phyloP scores from a whole-genome alignment of 2,888 invertebrate genomes.

The Xestoiulus laeticollis region DNA sequence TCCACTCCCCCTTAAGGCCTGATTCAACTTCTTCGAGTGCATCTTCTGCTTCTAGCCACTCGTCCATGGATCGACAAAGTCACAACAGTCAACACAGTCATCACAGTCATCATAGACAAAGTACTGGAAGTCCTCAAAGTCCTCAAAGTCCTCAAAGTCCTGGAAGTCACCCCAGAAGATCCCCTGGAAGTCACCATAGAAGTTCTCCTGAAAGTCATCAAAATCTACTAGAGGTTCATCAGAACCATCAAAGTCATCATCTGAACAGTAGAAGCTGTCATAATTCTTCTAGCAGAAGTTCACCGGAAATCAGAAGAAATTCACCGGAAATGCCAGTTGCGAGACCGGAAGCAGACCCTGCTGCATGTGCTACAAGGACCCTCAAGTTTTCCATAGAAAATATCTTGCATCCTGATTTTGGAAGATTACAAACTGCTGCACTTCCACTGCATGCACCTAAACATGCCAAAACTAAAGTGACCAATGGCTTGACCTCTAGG shows the following conservation, averaged over 20 bases:
- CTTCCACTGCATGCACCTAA: not conserved
- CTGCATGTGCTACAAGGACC: slow-evolving; percentile 30
- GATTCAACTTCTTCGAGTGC: slow-evolving; percentile 39
- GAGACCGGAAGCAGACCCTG: not conserved
- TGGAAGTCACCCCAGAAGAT: not conserved
- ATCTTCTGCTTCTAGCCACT: not conserved
- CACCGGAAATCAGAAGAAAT: too few species aligned
- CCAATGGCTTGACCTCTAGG: not conserved
- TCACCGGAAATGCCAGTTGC: not conserved
- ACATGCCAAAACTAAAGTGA: not conserved
- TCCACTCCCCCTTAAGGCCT: not conserved
- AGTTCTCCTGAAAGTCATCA: not conserved
- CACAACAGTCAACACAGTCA: not conserved
- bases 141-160: too few species aligned
- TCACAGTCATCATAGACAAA: not conserved
- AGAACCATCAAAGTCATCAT: too few species aligned
- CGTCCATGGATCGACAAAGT: slow-evolving; percentile 8
- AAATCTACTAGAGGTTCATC: too few species aligned
- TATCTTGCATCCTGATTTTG: slow-evolving; percentile 59
- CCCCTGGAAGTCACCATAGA: not conserved
- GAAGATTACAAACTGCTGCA: slow-evolving; percentile 48
- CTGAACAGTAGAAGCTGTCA: too few species aligned
- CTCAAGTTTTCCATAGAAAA: slow-evolving; percentile 59
- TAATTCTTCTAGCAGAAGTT: too few species aligned
- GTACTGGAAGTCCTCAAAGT: not conserved